Conservation (phyloP, 1,140 invertebrate species). For the Drosophila pseudoananassae region DNA sequence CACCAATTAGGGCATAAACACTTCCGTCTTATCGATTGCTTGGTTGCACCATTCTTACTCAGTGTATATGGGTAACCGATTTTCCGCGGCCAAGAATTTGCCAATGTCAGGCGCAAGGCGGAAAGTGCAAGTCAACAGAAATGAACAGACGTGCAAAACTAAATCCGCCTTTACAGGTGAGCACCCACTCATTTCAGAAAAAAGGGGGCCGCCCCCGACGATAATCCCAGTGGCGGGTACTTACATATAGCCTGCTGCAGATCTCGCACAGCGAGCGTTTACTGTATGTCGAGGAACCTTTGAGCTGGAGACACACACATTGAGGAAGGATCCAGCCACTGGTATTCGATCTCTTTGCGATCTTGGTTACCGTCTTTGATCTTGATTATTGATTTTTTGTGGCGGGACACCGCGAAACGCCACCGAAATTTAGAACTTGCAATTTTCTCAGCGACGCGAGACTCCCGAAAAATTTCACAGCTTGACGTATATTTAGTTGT, state of each 20-base stretch:
- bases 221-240: constrained; percentile 5
- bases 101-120: constrained; percentile 35
- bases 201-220: not conserved
- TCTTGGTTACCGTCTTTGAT: not conserved
- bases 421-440: constrained; percentile 20
- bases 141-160: not conserved
- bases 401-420: not conserved
- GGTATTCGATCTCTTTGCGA: constrained; percentile 15
- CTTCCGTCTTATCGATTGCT: constrained; percentile 48
- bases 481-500: constrained; percentile 59
- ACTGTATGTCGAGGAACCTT: constrained; percentile 3
- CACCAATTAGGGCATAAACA: constrained; percentile 12
- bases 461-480: constrained; percentile 9
- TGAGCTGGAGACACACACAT: constrained; percentile 22
- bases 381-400: not conserved
- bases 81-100: constrained; percentile 35
- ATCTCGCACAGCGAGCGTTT: constrained; percentile 9
- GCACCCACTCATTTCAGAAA: not conserved
- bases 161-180: constrained; percentile 38
- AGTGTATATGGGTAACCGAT: constrained; percentile 7
- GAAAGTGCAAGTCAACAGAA: constrained; percentile 40
- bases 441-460: constrained; percentile 16
- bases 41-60: constrained; percentile 20
- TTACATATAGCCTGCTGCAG: constrained; percentile 44
- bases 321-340: constrained; percentile 12